A percentile compares a stretch with the other conserved stretches of the same genome.
Conservation (phyloP, 2,113 vertebrate species). For the Meles meles region DNA sequence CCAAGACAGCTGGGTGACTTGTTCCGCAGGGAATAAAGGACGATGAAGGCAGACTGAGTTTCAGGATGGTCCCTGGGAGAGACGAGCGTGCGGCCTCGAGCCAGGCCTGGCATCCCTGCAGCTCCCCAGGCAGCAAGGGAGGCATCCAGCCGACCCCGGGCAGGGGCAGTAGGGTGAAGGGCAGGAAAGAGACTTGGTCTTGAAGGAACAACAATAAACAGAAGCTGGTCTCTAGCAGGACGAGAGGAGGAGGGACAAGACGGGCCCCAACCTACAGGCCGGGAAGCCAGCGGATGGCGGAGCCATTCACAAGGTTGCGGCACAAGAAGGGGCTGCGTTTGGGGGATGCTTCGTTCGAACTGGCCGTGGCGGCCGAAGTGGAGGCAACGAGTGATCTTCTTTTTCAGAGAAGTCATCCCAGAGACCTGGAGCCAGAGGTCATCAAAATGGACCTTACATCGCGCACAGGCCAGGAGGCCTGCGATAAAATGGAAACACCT, state of each 20-base stretch:
- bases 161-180: too few species aligned
- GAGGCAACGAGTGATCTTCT: too few species aligned
- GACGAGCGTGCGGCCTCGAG: fast-evolving
- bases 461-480: background rate
- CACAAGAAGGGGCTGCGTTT: background rate
- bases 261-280: background rate
- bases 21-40: background rate
- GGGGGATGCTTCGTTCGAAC: background rate
- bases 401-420: background rate
- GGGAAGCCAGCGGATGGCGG: fast-evolving
- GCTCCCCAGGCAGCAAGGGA: fast-evolving
- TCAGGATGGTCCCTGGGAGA: too few species aligned
- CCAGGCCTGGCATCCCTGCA: too few species aligned
- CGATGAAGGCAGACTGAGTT: background rate
- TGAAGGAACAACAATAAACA: background rate
- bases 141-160: too few species aligned
- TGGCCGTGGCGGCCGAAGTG: fast-evolving
- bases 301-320: too few species aligned
- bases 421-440: background rate
- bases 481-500: background rate
- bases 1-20: background rate
- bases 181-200: background rate
- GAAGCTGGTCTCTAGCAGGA: too few species aligned
- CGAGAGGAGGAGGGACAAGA: too few species aligned
- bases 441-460: background rate